Conservation (phyloP, 2,797 vertebrate species). For the Acipenser ruthenus region DNA sequence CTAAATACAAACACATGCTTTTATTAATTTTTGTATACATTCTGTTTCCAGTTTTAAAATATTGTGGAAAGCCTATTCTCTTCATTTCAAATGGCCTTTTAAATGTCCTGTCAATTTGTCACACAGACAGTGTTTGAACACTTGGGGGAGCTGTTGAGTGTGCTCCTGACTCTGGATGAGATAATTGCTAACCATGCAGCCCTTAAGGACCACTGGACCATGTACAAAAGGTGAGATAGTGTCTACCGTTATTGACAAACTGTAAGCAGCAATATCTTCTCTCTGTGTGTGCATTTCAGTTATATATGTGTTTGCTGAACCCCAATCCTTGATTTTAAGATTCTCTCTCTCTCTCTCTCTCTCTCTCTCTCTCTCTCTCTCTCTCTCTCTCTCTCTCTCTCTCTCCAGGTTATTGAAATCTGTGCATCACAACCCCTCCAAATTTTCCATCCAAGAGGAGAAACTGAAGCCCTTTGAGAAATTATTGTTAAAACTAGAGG, state of each 20-base stretch:
- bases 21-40: neutral
- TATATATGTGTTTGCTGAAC: neutral
- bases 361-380: no score
- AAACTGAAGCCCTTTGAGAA: conserved; percentile 97
- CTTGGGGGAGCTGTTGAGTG: conserved; percentile 82
- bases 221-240: conserved; percentile 87
- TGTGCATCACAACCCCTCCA: conserved; percentile 93
- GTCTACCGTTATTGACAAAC: neutral
- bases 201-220: conserved; percentile 95
- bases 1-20: neutral
- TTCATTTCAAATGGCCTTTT: neutral
- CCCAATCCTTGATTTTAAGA: no score
- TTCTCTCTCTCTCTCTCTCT: conserved; percentile 23
- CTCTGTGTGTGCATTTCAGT: neutral
- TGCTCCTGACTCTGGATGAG: conserved; percentile 90
- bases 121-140: conserved; percentile 87
- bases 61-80: neutral
- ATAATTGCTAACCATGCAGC: conserved; percentile 90
- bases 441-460: conserved; percentile 91
- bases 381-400: conserved; percentile 5
- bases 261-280: no score
- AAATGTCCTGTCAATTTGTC: conserved; percentile 6
- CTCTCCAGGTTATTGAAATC: conserved; percentile 82
- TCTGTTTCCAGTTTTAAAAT: neutral
- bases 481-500: conserved; percentile 85